Percentiles rank a stretch among this genome's conserved stretches.
These are phyloP conservation scores for Stichodactyla helianthus DNA, from an alignment of 64 coral and sea anemone genomes.

Conservation along the genomic window DNA sequence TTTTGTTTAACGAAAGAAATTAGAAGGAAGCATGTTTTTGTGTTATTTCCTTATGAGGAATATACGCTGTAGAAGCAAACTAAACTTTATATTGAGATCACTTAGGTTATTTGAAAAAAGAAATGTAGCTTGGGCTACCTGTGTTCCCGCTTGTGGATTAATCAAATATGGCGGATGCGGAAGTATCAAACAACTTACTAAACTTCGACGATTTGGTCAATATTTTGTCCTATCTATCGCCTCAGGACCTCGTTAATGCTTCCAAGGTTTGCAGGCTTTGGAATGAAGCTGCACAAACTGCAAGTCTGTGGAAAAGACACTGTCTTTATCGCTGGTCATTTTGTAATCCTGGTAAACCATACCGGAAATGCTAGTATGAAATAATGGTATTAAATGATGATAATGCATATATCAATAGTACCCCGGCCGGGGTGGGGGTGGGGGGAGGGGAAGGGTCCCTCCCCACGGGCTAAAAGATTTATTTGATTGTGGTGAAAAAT, in stretches of 20 bases:
- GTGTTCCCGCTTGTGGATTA: background rate
- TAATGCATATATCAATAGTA: too few species aligned
- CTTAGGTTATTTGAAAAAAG: background rate
- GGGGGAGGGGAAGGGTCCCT: too few species aligned
- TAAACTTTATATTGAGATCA: too few species aligned
- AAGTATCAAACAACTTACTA: constrained; percentile 6
- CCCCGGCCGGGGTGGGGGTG: too few species aligned
- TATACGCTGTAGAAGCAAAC: too few species aligned
- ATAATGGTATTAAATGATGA: too few species aligned
- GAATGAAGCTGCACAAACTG: constrained; percentile 62
- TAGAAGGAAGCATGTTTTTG: too few species aligned
- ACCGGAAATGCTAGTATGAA: background rate
- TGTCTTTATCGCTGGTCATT: constrained; percentile 78
- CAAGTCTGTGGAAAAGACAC: constrained; percentile 82
- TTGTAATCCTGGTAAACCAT: constrained; percentile 67
- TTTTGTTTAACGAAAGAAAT: too few species aligned
- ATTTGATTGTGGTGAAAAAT: too few species aligned
- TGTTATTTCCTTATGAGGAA: too few species aligned
- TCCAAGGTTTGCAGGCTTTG: constrained; percentile 74
- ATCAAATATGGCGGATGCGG: constrained; percentile 34
- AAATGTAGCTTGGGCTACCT: background rate
- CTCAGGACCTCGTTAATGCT: constrained; percentile 51
- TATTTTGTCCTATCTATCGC: constrained; percentile 60
- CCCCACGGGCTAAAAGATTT: too few species aligned
- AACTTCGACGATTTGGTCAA: constrained; percentile 72